Evolutionary conservation across 2,888 invertebrate genomes (phyloP).

Genomic region (Protodeltote pygarga): DNA sequence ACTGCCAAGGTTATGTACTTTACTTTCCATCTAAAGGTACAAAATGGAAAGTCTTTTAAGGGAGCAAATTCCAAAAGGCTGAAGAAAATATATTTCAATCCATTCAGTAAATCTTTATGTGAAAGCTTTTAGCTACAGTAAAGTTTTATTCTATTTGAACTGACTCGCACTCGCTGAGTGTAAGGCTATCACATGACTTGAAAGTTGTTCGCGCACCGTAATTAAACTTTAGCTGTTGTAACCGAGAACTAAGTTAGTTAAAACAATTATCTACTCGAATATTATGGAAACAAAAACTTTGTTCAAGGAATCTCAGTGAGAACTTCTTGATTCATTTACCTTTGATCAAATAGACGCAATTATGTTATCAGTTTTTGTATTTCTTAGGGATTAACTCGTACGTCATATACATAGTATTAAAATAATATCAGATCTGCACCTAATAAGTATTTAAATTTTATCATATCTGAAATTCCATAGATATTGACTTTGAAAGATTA

Average conservation of each 20-base stretch:
- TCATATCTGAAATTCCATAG: slow-evolving; percentile 19
- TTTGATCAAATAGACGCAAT: slow-evolving; percentile 4
- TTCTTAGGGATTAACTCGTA: slow-evolving; percentile 18
- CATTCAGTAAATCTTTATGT: slow-evolving; percentile 5
- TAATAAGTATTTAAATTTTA: slow-evolving; percentile 6
- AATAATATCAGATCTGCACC: too few relatives aligned
- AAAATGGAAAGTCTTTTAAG: too few relatives aligned
- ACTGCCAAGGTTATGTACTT: too few relatives aligned
- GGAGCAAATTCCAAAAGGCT: neutral
- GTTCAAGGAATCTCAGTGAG: slow-evolving; percentile 13
- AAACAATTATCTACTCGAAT: slow-evolving; percentile 34
- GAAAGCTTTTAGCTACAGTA: slow-evolving; percentile 33
- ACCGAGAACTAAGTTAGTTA: slow-evolving; percentile 38
- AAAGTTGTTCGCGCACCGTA: slow-evolving; percentile 24
- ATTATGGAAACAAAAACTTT: slow-evolving; percentile 14
- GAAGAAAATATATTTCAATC: slow-evolving; percentile 1
- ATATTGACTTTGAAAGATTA: too few relatives aligned
- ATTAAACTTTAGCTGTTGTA: slow-evolving; percentile 39
- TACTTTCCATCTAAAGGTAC: too few relatives aligned
- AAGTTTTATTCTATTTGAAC: slow-evolving; percentile 41
- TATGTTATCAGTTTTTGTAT: slow-evolving; percentile 6
- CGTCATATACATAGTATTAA: slow-evolving; percentile 15
- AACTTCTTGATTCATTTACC: slow-evolving; percentile 8
- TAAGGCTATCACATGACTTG: slow-evolving; percentile 25
- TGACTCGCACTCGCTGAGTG: slow-evolving; percentile 11